These are phyloP conservation scores for Mandrillus leucophaeus DNA, from an alignment of 2,113 vertebrate genomes.

Conservation along the genomic window DNA sequence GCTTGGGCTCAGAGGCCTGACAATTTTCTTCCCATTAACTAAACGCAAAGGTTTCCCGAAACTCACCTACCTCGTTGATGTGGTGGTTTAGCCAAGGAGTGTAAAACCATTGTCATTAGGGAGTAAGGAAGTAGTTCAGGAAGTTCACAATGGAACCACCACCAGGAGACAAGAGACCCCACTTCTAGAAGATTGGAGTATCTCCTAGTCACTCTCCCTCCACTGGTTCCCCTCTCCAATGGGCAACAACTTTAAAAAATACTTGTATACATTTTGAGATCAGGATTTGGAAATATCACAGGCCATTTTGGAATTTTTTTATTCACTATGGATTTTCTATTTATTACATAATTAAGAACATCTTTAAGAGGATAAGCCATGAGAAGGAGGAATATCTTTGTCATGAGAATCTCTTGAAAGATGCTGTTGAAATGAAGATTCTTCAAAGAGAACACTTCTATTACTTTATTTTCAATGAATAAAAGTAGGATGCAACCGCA, in stretches of 20 bases:
- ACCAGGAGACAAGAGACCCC: not conserved
- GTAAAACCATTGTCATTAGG: not conserved
- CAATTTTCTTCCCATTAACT: conserved; percentile 16
- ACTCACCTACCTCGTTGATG: not conserved
- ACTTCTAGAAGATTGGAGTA: not conserved
- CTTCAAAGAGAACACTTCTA: not conserved
- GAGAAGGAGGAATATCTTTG: not conserved
- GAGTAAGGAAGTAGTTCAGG: not conserved
- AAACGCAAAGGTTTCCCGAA: not conserved
- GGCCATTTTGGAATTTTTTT: not conserved
- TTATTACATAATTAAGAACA: not conserved
- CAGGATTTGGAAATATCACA: not conserved
- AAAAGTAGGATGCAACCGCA: not conserved
- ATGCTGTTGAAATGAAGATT: not conserved
- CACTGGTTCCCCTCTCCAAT: not conserved
- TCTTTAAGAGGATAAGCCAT: not conserved
- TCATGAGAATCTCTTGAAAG: not conserved
- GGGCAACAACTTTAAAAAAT: not conserved
- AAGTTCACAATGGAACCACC: not conserved
- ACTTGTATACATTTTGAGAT: not conserved
- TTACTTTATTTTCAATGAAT: not conserved
- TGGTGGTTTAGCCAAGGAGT: not conserved
- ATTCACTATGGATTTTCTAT: not conserved
- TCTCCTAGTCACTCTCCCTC: not conserved
- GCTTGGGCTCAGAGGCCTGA: too few relatives aligned